These are phyloP conservation scores for Periphyllus acericola DNA, from an alignment of 2,888 invertebrate genomes.

Conservation along the genomic window DNA sequence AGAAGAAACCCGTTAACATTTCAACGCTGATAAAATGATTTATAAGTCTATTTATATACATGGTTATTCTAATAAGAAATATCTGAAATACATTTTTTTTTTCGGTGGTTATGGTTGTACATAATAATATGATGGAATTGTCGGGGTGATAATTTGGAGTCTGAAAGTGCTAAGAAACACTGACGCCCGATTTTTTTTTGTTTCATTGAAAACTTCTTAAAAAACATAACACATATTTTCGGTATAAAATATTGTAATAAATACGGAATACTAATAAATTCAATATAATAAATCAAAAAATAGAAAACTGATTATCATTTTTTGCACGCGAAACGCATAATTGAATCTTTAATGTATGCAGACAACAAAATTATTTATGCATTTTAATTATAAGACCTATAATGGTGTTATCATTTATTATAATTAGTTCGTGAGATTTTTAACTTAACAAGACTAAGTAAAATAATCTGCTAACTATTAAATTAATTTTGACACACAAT, in stretches of 20 bases:
- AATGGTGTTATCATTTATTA: not conserved
- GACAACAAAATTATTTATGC: not conserved
- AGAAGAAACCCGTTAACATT: not conserved
- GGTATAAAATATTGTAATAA: not conserved
- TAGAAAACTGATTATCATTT: not conserved
- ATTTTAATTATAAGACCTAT: not conserved
- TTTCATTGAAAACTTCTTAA: not conserved
- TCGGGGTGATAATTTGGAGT: no score
- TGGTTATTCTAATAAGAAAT: no score
- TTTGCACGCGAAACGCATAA: slow-evolving; percentile 10
- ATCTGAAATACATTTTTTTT: not conserved
- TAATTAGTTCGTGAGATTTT: not conserved
- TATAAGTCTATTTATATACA: no score
- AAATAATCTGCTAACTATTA: not conserved
- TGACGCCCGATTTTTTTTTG: not conserved
- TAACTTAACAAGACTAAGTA: not conserved
- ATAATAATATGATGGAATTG: not conserved
- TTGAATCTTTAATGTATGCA: not conserved
- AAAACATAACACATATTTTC: not conserved
- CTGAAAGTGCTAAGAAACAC: no score
- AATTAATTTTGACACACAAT: not conserved
- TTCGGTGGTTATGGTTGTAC: not conserved
- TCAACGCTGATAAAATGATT: not conserved
- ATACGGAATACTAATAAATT: not conserved
- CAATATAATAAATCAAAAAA: slow-evolving; percentile 4